Percentiles rank a stretch among this genome's conserved stretches.
Conservation (phyloP, 2,797 vertebrate species). For the Gambusia yucatana region DNA sequence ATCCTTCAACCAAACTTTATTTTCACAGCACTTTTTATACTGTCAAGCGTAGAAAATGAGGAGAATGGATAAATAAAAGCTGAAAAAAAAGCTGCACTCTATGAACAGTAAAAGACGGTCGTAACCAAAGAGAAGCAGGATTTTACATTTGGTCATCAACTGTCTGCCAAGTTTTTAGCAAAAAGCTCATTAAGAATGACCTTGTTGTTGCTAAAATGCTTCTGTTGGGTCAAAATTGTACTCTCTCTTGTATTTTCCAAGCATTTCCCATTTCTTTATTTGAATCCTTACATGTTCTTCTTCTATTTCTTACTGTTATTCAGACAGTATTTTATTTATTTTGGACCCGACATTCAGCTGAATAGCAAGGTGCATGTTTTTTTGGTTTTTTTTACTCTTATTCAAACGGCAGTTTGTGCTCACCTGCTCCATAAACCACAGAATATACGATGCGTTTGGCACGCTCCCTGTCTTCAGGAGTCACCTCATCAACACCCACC, state of each 20-base stretch:
- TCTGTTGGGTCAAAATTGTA: neutral
- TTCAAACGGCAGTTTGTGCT: conserved; percentile 24
- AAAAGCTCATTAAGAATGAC: neutral
- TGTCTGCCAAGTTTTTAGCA: neutral
- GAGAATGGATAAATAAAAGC: neutral
- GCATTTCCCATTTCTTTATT: neutral
- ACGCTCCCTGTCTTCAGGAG: conserved; percentile 85
- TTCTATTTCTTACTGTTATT: neutral
- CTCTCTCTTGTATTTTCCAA: neutral
- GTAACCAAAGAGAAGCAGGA: neutral
- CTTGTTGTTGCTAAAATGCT: neutral
- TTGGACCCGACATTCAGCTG: neutral
- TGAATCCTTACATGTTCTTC: neutral
- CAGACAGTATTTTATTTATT: neutral
- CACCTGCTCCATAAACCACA: conserved; percentile 92
- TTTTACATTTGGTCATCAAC: neutral
- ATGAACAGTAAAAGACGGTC: neutral
- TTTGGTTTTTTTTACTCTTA: no score
- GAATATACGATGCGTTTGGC: conserved; percentile 90
- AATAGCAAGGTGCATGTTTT: neutral
- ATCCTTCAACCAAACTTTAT: neutral
- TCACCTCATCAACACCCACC: conserved; percentile 78
- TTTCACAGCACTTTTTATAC: neutral
- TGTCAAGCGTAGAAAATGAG: neutral
- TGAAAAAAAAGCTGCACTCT: neutral